Evolutionary conservation across 2,113 vertebrate species (phyloP).

Genomic region (Calyptommatus sinebrachiatus): DNA sequence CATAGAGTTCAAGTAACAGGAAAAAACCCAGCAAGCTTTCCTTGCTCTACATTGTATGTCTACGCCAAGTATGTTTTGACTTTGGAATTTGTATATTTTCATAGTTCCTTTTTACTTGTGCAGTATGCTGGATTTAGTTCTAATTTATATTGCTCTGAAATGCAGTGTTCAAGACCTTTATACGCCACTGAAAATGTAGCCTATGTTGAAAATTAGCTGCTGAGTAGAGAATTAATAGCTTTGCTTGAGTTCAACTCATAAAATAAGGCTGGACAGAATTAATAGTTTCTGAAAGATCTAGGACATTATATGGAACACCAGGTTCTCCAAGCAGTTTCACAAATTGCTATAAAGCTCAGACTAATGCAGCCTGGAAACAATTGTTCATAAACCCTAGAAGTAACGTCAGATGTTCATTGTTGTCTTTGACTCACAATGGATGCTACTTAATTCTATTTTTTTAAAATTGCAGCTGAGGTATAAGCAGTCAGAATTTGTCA

Average conservation of each 20-base stretch:
- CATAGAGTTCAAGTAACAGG: too few species aligned
- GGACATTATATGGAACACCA: neutral
- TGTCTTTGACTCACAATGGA: neutral
- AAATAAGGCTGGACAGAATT: neutral
- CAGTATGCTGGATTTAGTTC: neutral
- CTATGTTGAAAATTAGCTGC: constrained; percentile 3
- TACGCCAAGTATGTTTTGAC: too few species aligned
- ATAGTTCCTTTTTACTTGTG: too few species aligned
- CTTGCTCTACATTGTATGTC: too few species aligned
- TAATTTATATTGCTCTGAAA: neutral
- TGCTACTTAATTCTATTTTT: neutral
- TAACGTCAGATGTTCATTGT: neutral
- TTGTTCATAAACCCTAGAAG: neutral
- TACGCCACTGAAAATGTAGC: neutral
- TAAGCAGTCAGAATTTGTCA: neutral
- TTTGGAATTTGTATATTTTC: too few species aligned
- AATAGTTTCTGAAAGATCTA: neutral
- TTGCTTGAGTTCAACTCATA: neutral
- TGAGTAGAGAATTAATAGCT: neutral
- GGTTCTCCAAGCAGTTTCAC: neutral
- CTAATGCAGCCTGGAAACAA: neutral
- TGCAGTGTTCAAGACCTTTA: neutral
- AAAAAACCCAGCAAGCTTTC: too few species aligned
- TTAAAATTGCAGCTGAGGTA: neutral
- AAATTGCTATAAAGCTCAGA: constrained; percentile 11